Percentiles rank a stretch among this genome's conserved stretches.
Conservation (phyloP, 2,888 invertebrate genomes). For the Euzophera pinguis region DNA sequence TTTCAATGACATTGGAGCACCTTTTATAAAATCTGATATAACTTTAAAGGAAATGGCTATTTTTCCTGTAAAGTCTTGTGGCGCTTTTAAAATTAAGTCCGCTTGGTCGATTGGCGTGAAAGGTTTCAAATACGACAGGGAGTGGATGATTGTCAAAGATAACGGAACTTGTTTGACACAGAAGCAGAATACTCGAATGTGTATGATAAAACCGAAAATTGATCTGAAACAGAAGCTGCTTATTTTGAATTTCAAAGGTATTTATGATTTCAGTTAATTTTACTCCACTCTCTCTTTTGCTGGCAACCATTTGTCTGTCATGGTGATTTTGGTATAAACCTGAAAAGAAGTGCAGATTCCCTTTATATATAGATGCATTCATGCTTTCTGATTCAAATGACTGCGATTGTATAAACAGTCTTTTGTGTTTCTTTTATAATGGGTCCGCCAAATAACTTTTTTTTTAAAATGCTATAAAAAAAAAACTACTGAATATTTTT, state of each 20-base stretch:
- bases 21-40: slow-evolving; percentile 34
- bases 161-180: slow-evolving; percentile 92
- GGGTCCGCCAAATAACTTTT: too few species aligned
- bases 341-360: too few species aligned
- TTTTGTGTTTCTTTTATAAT: too few species aligned
- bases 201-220: slow-evolving; percentile 87
- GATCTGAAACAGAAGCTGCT: slow-evolving; percentile 79
- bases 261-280: too few species aligned
- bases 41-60: slow-evolving; percentile 67
- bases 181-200: slow-evolving; percentile 89
- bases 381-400: too few species aligned
- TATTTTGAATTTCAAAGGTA: slow-evolving; percentile 82
- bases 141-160: slow-evolving; percentile 95
- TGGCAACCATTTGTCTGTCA: too few species aligned
- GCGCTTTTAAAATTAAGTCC: slow-evolving; percentile 82
- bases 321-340: too few species aligned
- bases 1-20: slow-evolving; percentile 12
- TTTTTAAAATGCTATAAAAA: too few species aligned
- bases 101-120: slow-evolving; percentile 86
- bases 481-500: too few species aligned
- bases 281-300: too few species aligned
- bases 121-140: slow-evolving; percentile 93
- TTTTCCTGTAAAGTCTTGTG: slow-evolving; percentile 96
- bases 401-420: too few species aligned
- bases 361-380: too few species aligned